A percentile compares a stretch with the other conserved stretches of the same genome.
phyloP scores from a whole-genome alignment of 2,113 vertebrate species.

The Sarotherodon lohbergeri region DNA sequence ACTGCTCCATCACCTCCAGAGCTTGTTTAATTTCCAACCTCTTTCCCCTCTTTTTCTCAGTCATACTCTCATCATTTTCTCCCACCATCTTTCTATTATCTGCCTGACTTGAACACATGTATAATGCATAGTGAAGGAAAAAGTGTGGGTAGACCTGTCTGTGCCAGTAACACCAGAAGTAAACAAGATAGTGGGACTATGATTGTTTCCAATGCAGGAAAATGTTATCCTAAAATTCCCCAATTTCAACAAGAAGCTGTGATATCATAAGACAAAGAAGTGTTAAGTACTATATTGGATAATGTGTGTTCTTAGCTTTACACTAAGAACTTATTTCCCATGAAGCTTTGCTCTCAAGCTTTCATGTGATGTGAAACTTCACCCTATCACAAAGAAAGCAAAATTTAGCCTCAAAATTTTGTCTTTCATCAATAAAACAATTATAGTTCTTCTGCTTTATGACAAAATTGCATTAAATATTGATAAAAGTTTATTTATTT shows the following conservation, averaged over 20 bases:
- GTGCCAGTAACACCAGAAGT: constrained; percentile 59
- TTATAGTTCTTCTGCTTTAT: not conserved
- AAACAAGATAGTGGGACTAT: constrained; percentile 33
- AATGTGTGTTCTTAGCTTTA: not conserved
- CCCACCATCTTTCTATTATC: constrained; percentile 39
- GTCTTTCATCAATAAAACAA: not conserved
- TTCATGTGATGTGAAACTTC: not conserved
- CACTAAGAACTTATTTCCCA: not conserved
- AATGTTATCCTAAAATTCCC: not conserved
- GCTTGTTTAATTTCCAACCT: constrained; percentile 13
- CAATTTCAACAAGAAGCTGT: not conserved
- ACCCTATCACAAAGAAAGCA: not conserved
- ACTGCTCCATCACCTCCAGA: not conserved
- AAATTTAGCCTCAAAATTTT: not conserved
- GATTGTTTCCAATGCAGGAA: not conserved
- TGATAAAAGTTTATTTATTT: not conserved
- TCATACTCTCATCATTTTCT: constrained; percentile 17
- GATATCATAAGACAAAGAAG: not conserved
- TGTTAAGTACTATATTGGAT: not conserved
- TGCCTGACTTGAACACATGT: constrained; percentile 57
- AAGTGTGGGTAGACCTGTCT: constrained; percentile 56
- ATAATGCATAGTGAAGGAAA: constrained; percentile 67
- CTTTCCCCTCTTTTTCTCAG: not conserved
- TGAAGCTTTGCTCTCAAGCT: not conserved
- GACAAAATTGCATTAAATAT: constrained; percentile 16